Evolutionary conservation across 2,888 invertebrate species (phyloP), one percentile per base, ranked within the genome.

Genomic region (Periphyllus acericola): DNA sequence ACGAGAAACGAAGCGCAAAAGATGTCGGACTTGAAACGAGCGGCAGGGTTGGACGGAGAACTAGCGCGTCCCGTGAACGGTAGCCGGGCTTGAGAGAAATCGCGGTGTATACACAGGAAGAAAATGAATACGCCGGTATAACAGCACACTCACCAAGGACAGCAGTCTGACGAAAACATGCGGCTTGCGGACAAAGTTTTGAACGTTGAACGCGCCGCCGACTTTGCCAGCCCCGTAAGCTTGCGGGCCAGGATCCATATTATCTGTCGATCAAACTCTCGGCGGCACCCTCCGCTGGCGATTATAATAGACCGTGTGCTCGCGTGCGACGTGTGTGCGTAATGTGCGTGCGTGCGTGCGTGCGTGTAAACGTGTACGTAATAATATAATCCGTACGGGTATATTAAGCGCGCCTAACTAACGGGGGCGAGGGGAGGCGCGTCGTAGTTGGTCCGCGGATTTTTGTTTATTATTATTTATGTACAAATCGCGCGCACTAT

Each of bases 191-290:
- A 89, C 84, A 55, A 89, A 89, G 68, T 89, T 88, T 55, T 89
- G 89, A 6, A 89, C 19, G 74, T 89, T 89, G 46, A 89, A 89
- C 29, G 81, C 76, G 34, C 89, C 89, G 46, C 89, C 85, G 34
- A 88, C 89, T 72, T 89, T 89, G 29, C 89, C 89, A 29, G 89
- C 88, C 34, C 89, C 89, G 72, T 89, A 89, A 17, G 89, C 89
- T 89, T 89, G 89, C 60, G 89, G 89, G n/a, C 89, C 89, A 29
- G 89, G 40, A 82, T 89, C 89, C 89, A 89, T 89, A 46, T 46
- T 46, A 46, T 46, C 46, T 46, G 6, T 86, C 55, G 17, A 79
- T n/a, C 19, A 5, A 46, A 32, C n/a, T n/a, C n/a, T n/a, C n/a
- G n/a, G n/a, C 32, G 32, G 71, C 71, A 32, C 71, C 17, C 71